Base-by-base conservation (phyloP, 2,888 invertebrate genomes). In the Molorchus minor region DNA sequence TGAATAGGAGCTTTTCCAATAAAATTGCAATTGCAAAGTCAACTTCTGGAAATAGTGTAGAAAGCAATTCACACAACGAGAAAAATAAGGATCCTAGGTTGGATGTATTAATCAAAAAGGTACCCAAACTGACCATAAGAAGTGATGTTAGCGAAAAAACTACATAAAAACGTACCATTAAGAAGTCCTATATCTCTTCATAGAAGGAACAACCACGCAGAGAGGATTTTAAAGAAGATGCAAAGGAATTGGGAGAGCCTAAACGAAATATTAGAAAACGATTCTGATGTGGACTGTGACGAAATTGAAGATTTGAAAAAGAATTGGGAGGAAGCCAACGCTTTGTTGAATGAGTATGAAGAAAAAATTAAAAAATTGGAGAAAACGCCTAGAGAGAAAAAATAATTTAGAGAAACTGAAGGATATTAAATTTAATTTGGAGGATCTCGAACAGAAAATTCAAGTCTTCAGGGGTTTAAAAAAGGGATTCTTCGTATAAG, bases 231-330 rank as follows among this genome's bases (percentile, higher is more conserved):
- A 10, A 63, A 55, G 15, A 59, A 66, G 47, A 45, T 68, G 5
- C 64, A 66, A 3, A 59, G 49, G 7, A 44, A 61, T 16, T 68
- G 66, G 66, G 44, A 57, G 15, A 61, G 61, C 15, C 20, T 68
- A 20, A 58, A 59, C 13, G 60, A 65, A 36, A 63, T 68, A 21
- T 17, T 56, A 12, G 58, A 66, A 17, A 52, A 60, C 16, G 55
- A 49, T 29, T 47, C 47, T 1, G 58, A 56, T 0, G 57, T 56
- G 2, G 62, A 68, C 21, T 35, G 41, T 8, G 44, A 52, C 0
- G 67, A 67, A 56, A 56, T 69, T 0, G 65, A 61, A 13, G 65
- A 65, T 20, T 56, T 69, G 33, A 59, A 44, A 25, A 59, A 38
- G 5, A 64, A 56, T 15, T 51, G 61, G 8, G 64, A 67, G 13